Conservation (phyloP, 1,140 invertebrate genomes). For the Drosophila eugracilis region DNA sequence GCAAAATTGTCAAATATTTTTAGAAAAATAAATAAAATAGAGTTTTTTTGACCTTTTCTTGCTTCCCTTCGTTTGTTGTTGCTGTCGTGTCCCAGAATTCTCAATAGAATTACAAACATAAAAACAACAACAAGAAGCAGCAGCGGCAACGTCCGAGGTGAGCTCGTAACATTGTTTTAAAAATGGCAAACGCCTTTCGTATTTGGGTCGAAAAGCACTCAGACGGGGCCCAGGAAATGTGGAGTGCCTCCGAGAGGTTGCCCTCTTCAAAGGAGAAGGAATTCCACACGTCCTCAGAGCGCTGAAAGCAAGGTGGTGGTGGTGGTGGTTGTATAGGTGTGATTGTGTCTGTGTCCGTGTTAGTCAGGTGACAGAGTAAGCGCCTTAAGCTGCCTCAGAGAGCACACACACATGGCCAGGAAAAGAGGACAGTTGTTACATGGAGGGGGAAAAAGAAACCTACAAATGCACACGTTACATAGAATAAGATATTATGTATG, state of each 20-base stretch:
- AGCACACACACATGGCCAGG: slow-evolving; percentile 28
- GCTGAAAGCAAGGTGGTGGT: neutral
- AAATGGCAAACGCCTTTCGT: slow-evolving; percentile 53
- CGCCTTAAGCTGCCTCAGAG: slow-evolving; percentile 73
- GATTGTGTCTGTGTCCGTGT: slow-evolving; percentile 47
- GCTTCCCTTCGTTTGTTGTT: slow-evolving; percentile 1
- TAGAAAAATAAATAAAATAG: slow-evolving; percentile 44
- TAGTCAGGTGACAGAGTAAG: slow-evolving; percentile 78
- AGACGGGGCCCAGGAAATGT: slow-evolving; percentile 36
- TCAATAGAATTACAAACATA: slow-evolving; percentile 29
- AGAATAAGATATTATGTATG: slow-evolving; percentile 11
- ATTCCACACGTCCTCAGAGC: slow-evolving; percentile 14
- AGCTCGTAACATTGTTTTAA: slow-evolving; percentile 64
- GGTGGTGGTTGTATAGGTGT: neutral
- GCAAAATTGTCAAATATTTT: slow-evolving; percentile 55
- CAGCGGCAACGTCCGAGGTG: slow-evolving; percentile 18
- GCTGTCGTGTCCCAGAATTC: slow-evolving; percentile 27
- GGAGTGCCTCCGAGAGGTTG: slow-evolving; percentile 22
- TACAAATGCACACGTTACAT: slow-evolving; percentile 5
- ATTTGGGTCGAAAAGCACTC: slow-evolving; percentile 79
- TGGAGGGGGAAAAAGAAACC: slow-evolving; percentile 30
- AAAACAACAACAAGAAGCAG: too few species aligned
- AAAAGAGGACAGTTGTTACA: slow-evolving; percentile 33
- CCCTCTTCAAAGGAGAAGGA: slow-evolving; percentile 22
- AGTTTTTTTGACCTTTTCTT: slow-evolving; percentile 20